Base-by-base conservation (phyloP, 2,797 vertebrate genomes). In the Syndactyla subalaris region DNA sequence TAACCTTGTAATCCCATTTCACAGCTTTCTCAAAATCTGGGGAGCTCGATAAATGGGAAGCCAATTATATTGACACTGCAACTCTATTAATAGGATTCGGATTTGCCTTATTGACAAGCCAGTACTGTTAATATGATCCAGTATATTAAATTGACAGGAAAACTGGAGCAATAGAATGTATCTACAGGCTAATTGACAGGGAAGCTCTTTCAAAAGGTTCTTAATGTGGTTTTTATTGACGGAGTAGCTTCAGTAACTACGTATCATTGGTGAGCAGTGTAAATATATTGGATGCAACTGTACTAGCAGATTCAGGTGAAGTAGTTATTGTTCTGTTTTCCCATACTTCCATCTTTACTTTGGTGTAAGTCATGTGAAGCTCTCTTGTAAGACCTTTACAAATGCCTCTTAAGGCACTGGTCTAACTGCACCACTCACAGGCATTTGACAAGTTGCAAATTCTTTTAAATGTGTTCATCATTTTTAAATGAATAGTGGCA, bases 1-100 rank as follows among this genome's bases (percentile, higher is more conserved):
- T 98, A 98, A 98, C 98, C 98, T 98, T 98, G 98, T 98, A 98
- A 98, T 99, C 97, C 94, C 97, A 98, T 98, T 98, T 98, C 97
- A 94, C 93, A 96, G 95, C 87, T 97, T 97, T 97, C 93, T 84
- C 92, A 96, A 97, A 97, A 97, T 97, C 92, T 92, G 92, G 87
- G 89, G 95, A 97, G 97, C 97, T 98, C 92, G 27, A 97, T 98
- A 98, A 98, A 98, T 97, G 97, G 97, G 97, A 98, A 97, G 97
- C 97, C 96, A 97, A 97, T 98, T 97, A 97, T 98, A 98, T 98
- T 98, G 98, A 97, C 97, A 97, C 79, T 96, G 95, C 97, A 96
- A 97, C 97, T 97, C 97, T 97, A 98, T 98, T 99, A 98, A 99
- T 98, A 98, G 97, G 97, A 98, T 98, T 98, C 95, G 84, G 97